phyloP scores from a whole-genome alignment of 2,888 invertebrate species.

The Chironomus tentans region DNA sequence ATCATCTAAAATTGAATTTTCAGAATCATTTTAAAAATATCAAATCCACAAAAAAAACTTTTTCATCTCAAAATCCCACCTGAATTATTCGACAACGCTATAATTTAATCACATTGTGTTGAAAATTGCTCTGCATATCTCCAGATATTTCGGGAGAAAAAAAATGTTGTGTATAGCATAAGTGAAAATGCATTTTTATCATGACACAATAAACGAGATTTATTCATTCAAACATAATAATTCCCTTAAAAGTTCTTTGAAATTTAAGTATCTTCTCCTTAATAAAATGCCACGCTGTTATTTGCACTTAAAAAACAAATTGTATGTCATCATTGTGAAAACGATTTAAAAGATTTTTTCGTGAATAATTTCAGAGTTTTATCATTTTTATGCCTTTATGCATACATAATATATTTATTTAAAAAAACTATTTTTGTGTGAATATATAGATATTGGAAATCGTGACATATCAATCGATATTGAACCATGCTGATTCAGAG shows the following conservation, averaged over 20 bases:
- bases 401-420: not conserved
- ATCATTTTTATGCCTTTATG: not conserved
- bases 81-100: no score
- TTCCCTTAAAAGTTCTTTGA: not conserved
- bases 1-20: no score
- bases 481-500: not conserved
- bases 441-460: conserved; percentile 10
- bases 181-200: not conserved
- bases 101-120: no score
- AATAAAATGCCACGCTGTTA: not conserved
- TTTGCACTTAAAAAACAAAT: conserved; percentile 1
- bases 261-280: not conserved
- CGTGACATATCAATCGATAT: conserved; percentile 14
- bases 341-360: not conserved
- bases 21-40: no score
- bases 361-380: not conserved
- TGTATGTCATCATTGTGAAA: not conserved
- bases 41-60: no score
- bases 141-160: no score
- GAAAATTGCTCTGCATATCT: no score
- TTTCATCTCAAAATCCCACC: no score
- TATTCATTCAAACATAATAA: not conserved
- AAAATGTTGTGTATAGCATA: no score
- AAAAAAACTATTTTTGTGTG: not conserved
- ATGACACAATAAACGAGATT: not conserved